A percentile compares a stretch with the other conserved stretches of the same genome.
Conservation (phyloP, 2,797 vertebrate species). For the Capromys pilorides region DNA sequence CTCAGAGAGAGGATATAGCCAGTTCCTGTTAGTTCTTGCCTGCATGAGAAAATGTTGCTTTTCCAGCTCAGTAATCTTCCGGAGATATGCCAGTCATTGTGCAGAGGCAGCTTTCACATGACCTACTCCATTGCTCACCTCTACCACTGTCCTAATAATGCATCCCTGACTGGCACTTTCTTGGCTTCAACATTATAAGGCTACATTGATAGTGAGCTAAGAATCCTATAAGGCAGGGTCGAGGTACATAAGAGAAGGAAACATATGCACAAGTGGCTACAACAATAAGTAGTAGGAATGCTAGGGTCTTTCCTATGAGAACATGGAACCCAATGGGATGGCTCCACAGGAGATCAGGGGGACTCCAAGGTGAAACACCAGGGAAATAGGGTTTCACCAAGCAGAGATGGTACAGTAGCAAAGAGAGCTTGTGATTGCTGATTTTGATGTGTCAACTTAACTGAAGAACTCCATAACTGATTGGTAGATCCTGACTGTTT, state of each 20-base stretch:
- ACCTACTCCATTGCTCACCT: not conserved
- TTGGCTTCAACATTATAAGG: not conserved
- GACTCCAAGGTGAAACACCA: not conserved
- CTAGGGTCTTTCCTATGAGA: not conserved
- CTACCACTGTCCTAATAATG: not conserved
- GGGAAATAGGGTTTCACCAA: not conserved
- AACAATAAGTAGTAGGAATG: not conserved
- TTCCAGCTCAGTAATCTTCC: not conserved
- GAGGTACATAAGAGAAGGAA: not conserved
- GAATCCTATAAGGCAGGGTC: not conserved
- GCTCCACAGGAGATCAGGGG: not conserved
- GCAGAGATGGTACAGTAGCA: not conserved
- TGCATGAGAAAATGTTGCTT: constrained; percentile 6
- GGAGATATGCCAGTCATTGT: not conserved
- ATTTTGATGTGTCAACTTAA: not conserved
- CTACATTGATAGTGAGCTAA: not conserved
- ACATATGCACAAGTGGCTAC: not conserved
- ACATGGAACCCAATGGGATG: not conserved
- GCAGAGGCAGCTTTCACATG: not conserved
- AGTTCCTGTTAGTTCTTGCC: not conserved
- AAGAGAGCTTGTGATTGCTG: not conserved
- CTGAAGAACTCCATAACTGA: not conserved
- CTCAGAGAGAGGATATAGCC: not conserved
- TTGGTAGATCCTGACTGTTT: not conserved
- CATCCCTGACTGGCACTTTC: not conserved